These are phyloP conservation scores for Dreissena rostriformis DNA, from an alignment of 1,140 invertebrate species.

Conservation along the genomic window DNA sequence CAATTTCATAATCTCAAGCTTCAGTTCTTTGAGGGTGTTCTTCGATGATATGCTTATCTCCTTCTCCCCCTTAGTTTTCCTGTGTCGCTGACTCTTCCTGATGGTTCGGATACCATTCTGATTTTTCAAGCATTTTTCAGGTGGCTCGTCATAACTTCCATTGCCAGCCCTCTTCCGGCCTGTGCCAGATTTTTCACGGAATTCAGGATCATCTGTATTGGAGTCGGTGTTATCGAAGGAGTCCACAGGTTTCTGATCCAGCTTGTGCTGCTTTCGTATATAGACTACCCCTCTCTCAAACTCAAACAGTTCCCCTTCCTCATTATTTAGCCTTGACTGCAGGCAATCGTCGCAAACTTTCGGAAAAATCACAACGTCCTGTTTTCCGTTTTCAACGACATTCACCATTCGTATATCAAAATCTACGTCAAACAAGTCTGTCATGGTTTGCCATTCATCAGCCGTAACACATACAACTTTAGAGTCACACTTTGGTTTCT, in stretches of 20 bases:
- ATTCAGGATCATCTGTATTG: conserved; percentile 70
- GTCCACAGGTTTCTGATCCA: conserved; percentile 46
- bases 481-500: conserved; percentile 34
- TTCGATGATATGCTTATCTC: conserved; percentile 79
- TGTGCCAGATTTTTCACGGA: conserved; percentile 42
- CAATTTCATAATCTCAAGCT: conserved; percentile 82
- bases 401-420: conserved; percentile 61
- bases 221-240: conserved; percentile 50
- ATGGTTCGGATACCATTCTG: conserved; percentile 29
- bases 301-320: conserved; percentile 73
- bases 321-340: conserved; percentile 66
- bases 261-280: conserved; percentile 75
- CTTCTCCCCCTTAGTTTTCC: conserved; percentile 80
- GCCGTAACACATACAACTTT: conserved; percentile 66
- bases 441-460: conserved; percentile 70
- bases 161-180: conserved; percentile 51
- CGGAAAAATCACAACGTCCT: conserved; percentile 63
- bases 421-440: conserved; percentile 63
- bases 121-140: conserved; percentile 67
- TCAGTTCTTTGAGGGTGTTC: conserved; percentile 80
- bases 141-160: conserved; percentile 46
- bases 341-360: conserved; percentile 78
- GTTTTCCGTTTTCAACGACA: conserved; percentile 45
- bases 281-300: conserved; percentile 78
- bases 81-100: conserved; percentile 79